These are phyloP conservation scores for Eurytemora carolleeae DNA, from an alignment of 1,140 invertebrate genomes.

Conservation along the genomic window DNA sequence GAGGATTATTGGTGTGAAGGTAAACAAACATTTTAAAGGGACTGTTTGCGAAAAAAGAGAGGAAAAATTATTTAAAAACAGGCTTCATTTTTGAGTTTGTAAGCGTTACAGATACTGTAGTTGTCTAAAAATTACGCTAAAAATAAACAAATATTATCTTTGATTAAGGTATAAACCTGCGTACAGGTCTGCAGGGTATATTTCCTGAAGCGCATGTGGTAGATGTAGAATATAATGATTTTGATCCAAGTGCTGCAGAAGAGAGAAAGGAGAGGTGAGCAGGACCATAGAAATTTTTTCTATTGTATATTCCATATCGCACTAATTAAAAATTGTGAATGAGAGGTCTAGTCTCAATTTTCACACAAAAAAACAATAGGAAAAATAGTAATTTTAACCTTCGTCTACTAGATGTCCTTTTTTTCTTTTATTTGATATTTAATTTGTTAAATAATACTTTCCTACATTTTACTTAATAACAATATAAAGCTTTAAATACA, in stretches of 20 bases:
- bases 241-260: conserved; percentile 62
- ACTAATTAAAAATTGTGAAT: background rate
- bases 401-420: no score
- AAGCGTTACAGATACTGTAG: background rate
- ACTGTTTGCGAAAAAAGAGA: no score
- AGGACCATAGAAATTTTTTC: no score
- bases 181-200: conserved; percentile 75
- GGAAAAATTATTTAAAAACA: no score
- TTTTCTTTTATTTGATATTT: conserved; percentile 9
- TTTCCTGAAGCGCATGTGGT: conserved; percentile 92
- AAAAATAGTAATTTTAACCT: background rate
- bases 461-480: no score
- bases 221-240: conserved; percentile 83
- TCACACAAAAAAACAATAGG: background rate
- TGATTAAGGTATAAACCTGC: conserved; percentile 61
- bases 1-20: conserved; percentile 95
- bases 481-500: no score
- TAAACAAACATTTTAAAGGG: no score
- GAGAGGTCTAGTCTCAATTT: background rate
- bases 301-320: background rate
- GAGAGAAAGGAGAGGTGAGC: conserved; percentile 53
- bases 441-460: conserved; percentile 18
- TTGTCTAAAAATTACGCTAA: no score
- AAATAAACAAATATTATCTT: no score
- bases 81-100: conserved; percentile 1